Evolutionary conservation across 1,140 invertebrate genomes (phyloP).

Genomic region (Euwallacea fornicatus): DNA sequence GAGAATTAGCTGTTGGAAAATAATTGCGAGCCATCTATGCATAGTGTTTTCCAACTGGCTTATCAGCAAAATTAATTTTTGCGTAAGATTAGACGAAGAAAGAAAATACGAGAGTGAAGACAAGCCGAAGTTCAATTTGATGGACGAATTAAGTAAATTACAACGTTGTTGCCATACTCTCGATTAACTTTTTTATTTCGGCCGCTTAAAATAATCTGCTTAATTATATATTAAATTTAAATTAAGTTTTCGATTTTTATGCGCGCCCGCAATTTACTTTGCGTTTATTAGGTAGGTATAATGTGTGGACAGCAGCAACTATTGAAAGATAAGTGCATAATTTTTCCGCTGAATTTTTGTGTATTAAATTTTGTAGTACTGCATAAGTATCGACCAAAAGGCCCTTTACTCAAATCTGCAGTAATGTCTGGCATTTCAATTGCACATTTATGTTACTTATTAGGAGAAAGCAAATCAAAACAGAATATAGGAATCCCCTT

Average conservation of each 20-base stretch:
- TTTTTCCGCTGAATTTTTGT: too few species aligned
- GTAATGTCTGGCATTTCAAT: too few species aligned
- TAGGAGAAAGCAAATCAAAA: too few species aligned
- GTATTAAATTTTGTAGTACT: too few species aligned
- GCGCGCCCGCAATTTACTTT: conserved; percentile 35
- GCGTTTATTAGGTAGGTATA: conserved; percentile 31
- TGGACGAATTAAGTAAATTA: conserved; percentile 40
- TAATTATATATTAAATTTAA: conserved; percentile 42
- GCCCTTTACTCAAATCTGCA: too few species aligned
- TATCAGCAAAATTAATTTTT: too few species aligned
- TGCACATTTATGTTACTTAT: too few species aligned
- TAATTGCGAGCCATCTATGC: too few species aligned
- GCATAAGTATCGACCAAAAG: too few species aligned
- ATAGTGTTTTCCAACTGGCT: too few species aligned
- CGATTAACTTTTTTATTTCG: conserved; percentile 38
- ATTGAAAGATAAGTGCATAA: conserved; percentile 34
- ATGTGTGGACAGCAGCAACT: conserved; percentile 35
- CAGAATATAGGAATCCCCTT: too few species aligned
- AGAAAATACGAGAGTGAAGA: conserved; percentile 21
- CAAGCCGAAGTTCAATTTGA: conserved; percentile 36
- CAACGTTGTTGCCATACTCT: conserved; percentile 39
- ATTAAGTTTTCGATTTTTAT: conserved; percentile 38
- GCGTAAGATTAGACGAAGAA: conserved; percentile 13
- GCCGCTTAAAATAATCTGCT: conserved; percentile 38
- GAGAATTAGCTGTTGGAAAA: background rate